Conservation (phyloP, 2,113 vertebrate genomes). For the Tragelaphus scriptus region DNA sequence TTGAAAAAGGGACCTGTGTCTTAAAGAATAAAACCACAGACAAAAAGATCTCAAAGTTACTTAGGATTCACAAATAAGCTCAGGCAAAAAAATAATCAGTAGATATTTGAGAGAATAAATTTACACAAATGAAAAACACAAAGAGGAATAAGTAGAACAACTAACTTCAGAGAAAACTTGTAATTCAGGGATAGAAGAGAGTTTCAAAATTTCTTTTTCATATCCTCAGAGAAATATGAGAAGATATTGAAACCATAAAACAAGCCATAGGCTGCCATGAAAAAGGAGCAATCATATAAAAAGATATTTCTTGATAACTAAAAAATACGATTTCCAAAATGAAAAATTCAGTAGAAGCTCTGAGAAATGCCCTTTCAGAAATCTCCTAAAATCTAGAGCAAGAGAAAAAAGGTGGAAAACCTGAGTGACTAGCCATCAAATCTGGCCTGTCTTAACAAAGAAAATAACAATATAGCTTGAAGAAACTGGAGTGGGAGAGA, state of each 20-base stretch:
- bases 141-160: background rate
- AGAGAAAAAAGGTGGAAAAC: background rate
- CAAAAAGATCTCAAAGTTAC: background rate
- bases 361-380: background rate
- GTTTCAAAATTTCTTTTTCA: background rate
- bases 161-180: background rate
- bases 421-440: background rate
- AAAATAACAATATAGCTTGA: background rate
- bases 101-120: background rate
- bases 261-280: background rate
- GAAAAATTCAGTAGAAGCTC: background rate
- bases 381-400: background rate
- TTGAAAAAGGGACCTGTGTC: background rate
- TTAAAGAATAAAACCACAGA: background rate
- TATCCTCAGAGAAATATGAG: constrained; percentile 23
- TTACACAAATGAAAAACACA: background rate
- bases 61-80: background rate
- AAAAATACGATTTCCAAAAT: constrained; percentile 32
- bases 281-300: background rate
- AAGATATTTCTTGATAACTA: constrained; percentile 23
- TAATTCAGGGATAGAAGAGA: background rate
- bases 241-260: constrained; percentile 48
- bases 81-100: background rate
- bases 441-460: background rate
- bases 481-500: background rate